phyloP scores from a whole-genome alignment of 2,797 vertebrate genomes.

The Stomatorhinus walkeri region DNA sequence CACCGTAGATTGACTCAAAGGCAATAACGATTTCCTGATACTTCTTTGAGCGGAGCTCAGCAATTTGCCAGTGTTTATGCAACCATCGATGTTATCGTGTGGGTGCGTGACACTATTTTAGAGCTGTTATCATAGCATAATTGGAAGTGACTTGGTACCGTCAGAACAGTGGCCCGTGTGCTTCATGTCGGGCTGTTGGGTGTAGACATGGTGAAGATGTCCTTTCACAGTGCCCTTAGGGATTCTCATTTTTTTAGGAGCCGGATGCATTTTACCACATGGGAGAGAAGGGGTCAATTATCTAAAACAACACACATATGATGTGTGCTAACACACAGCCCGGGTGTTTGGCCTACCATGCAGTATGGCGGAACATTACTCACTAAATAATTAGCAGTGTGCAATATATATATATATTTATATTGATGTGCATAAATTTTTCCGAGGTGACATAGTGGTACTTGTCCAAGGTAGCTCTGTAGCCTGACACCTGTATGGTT shows the following conservation, averaged over 20 bases:
- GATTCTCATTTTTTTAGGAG: not conserved
- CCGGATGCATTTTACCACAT: slow-evolving; percentile 26
- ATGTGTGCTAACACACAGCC: not conserved
- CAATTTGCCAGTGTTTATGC: slow-evolving; percentile 40
- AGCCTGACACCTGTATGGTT: not conserved
- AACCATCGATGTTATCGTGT: slow-evolving; percentile 37
- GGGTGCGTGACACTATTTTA: slow-evolving; percentile 30
- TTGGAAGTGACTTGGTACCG: slow-evolving; percentile 30
- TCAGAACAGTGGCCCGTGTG: slow-evolving; percentile 18
- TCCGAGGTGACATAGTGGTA: not conserved
- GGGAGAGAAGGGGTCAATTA: slow-evolving; percentile 15
- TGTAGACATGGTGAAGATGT: slow-evolving; percentile 22
- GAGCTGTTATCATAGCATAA: slow-evolving; percentile 35
- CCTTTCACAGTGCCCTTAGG: slow-evolving; percentile 20
- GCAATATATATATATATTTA: not conserved
- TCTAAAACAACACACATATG: not conserved
- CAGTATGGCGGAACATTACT: not conserved
- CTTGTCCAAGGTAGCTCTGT: not conserved
- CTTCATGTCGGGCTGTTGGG: slow-evolving; percentile 33
- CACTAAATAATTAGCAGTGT: not conserved
- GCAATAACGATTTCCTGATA: slow-evolving; percentile 41
- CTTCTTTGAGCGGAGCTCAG: slow-evolving; percentile 32
- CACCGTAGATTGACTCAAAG: slow-evolving; percentile 33
- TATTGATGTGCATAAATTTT: not conserved
- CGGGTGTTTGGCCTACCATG: not conserved